Evolutionary conservation across 2,888 invertebrate species (phyloP).

Genomic region (Eulithis testata): DNA sequence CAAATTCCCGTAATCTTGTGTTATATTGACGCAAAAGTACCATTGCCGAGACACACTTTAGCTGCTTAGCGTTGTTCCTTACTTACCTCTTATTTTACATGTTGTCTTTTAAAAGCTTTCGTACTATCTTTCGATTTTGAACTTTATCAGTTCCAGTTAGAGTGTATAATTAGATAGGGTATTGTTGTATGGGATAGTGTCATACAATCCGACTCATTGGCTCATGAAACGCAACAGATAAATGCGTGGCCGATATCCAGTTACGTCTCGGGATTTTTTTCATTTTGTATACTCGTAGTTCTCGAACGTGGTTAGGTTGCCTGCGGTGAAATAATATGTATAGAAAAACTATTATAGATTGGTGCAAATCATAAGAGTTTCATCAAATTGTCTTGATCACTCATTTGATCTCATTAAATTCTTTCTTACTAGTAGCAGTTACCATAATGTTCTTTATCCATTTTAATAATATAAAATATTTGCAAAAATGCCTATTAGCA

Average conservation of each 20-base stretch:
- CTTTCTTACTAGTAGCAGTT: background rate
- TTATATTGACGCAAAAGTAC: constrained; percentile 34
- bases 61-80: constrained; percentile 64
- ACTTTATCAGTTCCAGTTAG: constrained; percentile 44
- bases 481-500: background rate
- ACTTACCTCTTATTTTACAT: constrained; percentile 69
- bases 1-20: constrained; percentile 44
- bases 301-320: constrained; percentile 44
- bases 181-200: constrained; percentile 61
- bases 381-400: background rate
- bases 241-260: constrained; percentile 75
- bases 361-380: constrained; percentile 22
- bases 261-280: constrained; percentile 65
- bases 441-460: background rate
- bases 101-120: constrained; percentile 52
- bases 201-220: constrained; percentile 74
- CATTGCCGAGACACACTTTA: constrained; percentile 48
- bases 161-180: constrained; percentile 44
- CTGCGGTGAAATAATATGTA: constrained; percentile 31
- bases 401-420: background rate
- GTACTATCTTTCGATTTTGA: constrained; percentile 42
- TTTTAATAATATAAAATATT: background rate
- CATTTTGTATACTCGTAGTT: constrained; percentile 48
- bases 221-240: constrained; percentile 77
- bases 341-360: constrained; percentile 32